Percentiles rank a stretch among this genome's conserved stretches.
phyloP scores from a whole-genome alignment of 2,797 vertebrate species.

The Arctocebus calabarensis region DNA sequence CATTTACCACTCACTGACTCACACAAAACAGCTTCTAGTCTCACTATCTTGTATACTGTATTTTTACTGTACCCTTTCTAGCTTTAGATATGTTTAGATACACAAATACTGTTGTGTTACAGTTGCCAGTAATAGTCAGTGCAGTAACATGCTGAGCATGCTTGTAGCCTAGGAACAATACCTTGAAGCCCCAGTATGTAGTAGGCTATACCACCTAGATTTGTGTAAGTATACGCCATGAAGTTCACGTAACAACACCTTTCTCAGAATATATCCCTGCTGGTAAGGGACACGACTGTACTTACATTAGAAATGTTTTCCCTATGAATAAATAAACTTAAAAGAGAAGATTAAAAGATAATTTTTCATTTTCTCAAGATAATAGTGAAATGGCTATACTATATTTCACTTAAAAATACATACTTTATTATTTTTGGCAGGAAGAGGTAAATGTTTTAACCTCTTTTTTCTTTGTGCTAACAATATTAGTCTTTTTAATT shows the following conservation, averaged over 20 bases:
- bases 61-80: neutral
- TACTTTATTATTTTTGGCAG: neutral
- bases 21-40: neutral
- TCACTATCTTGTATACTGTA: neutral
- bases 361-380: conserved; percentile 51
- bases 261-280: neutral
- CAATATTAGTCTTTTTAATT: neutral
- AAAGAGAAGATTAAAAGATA: neutral
- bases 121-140: neutral
- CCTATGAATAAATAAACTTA: neutral
- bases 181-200: neutral
- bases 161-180: neutral
- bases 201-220: neutral
- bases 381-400: neutral
- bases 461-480: conserved; percentile 28
- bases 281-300: neutral
- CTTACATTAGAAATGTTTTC: conserved; percentile 22
- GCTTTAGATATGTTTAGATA: neutral
- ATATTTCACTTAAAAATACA: conserved; percentile 50
- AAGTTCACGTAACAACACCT: neutral
- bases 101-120: neutral
- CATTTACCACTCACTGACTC: neutral
- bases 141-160: neutral
- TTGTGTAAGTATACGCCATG: neutral
- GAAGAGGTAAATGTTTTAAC: neutral